Evolutionary conservation across 2,113 vertebrate species (phyloP).

Genomic region (Corydoras maculifer): DNA sequence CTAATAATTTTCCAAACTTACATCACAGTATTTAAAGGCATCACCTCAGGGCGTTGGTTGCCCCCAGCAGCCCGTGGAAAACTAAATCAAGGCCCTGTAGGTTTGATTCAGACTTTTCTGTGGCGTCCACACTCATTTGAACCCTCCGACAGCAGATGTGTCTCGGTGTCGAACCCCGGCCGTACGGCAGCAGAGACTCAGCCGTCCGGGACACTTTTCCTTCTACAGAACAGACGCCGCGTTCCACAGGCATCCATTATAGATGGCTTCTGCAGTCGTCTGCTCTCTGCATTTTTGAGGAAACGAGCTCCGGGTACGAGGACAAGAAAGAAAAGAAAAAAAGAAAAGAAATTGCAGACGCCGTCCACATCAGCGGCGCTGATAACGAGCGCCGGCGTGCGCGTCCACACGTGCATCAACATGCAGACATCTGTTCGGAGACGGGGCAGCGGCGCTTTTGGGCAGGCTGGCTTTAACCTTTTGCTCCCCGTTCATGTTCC

Average conservation of each 20-base stretch:
- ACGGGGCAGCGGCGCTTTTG: no score
- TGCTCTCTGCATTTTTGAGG: slow-evolving; percentile 49
- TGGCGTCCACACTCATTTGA: not conserved
- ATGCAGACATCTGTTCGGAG: not conserved
- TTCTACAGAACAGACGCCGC: slow-evolving; percentile 49
- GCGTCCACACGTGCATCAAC: not conserved
- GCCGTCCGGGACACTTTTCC: slow-evolving; percentile 50
- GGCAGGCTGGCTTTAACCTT: no score
- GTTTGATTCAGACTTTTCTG: not conserved
- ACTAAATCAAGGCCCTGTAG: not conserved
- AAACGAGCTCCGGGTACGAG: slow-evolving; percentile 42
- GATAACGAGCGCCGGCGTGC: not conserved
- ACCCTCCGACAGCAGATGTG: not conserved
- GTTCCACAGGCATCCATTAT: slow-evolving; percentile 54
- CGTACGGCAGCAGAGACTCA: slow-evolving; percentile 24
- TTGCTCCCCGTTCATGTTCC: no score
- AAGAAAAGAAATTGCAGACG: slow-evolving; percentile 42
- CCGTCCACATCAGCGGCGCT: slow-evolving; percentile 45
- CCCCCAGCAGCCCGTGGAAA: not conserved
- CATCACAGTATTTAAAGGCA: not conserved
- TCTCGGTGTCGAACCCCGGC: slow-evolving; percentile 27
- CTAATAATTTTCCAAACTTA: not conserved
- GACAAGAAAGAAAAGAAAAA: not conserved
- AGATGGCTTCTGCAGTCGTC: slow-evolving; percentile 52
- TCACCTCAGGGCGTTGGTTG: not conserved